Evolutionary conservation across 1,140 invertebrate genomes (phyloP).

Genomic region (Drosophila bifasciata): DNA sequence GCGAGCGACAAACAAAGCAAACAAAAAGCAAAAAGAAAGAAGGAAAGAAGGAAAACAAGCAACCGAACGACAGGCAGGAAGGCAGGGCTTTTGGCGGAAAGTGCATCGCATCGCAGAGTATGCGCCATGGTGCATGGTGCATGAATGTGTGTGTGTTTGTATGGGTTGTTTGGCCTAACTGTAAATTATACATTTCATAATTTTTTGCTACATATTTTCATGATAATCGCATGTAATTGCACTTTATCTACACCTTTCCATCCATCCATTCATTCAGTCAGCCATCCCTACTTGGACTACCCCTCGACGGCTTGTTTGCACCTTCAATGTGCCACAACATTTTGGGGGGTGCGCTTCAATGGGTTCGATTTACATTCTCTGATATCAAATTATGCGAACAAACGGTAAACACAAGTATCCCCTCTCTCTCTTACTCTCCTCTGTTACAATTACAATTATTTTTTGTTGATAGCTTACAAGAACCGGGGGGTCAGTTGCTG

Average conservation of each 20-base stretch:
- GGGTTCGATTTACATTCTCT: conserved; percentile 66
- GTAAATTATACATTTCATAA: conserved; percentile 84
- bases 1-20: conserved; percentile 33
- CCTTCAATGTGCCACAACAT: conserved; percentile 35
- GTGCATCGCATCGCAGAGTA: no score
- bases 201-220: conserved; percentile 80
- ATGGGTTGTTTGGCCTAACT: conserved; percentile 61
- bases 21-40: conserved; percentile 17
- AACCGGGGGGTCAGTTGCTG: not conserved
- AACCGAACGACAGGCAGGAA: not conserved
- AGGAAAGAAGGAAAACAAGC: conserved; percentile 1
- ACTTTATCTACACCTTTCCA: conserved; percentile 83
- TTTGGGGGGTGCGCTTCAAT: conserved; percentile 70
- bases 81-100: no score
- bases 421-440: no score
- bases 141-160: not conserved
- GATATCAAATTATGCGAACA: conserved; percentile 79
- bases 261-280: conserved; percentile 80
- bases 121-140: no score
- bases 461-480: conserved; percentile 70
- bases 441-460: conserved; percentile 46
- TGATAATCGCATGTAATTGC: conserved; percentile 84
- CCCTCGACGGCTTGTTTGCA: conserved; percentile 32
- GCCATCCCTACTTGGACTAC: conserved; percentile 6
- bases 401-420: conserved; percentile 60